A percentile compares a stretch with the other conserved stretches of the same genome.
phyloP scores from a whole-genome alignment of 2,888 invertebrate genomes.

The Congeria kusceri region DNA sequence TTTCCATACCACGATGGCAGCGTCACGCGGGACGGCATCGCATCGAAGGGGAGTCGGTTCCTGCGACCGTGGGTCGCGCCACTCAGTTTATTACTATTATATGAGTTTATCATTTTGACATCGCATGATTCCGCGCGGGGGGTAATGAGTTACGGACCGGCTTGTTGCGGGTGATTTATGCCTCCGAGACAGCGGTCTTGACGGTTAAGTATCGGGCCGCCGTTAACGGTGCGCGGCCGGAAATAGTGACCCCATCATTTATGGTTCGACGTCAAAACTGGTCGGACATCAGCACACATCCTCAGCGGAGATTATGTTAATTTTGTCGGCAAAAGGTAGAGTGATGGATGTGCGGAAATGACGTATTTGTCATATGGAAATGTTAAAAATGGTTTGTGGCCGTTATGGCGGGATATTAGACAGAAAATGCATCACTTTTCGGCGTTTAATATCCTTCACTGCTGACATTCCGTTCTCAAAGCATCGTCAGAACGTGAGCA shows the following conservation, averaged over 20 bases:
- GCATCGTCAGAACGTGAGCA: too few relatives aligned
- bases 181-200: slow-evolving; percentile 41
- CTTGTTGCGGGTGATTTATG: slow-evolving; percentile 63
- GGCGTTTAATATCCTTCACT: slow-evolving; percentile 1
- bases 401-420: too few relatives aligned
- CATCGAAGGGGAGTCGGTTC: slow-evolving; percentile 40
- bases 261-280: slow-evolving; percentile 53
- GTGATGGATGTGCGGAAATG: slow-evolving; percentile 33
- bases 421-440: background rate
- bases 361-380: slow-evolving; percentile 29
- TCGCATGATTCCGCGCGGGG: slow-evolving; percentile 54
- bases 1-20: slow-evolving; percentile 36
- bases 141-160: slow-evolving; percentile 52
- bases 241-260: slow-evolving; percentile 63
- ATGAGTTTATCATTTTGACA: slow-evolving; percentile 61
- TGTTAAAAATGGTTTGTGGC: slow-evolving; percentile 24
- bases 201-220: slow-evolving; percentile 46
- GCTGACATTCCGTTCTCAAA: too few relatives aligned
- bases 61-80: slow-evolving; percentile 37
- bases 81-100: slow-evolving; percentile 61
- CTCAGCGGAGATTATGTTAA: slow-evolving; percentile 42
- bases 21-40: slow-evolving; percentile 47
- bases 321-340: slow-evolving; percentile 10
- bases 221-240: slow-evolving; percentile 56
- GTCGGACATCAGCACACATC: slow-evolving; percentile 33